Conservation (phyloP, 2,797 vertebrate species). For the Sebastes minor region DNA sequence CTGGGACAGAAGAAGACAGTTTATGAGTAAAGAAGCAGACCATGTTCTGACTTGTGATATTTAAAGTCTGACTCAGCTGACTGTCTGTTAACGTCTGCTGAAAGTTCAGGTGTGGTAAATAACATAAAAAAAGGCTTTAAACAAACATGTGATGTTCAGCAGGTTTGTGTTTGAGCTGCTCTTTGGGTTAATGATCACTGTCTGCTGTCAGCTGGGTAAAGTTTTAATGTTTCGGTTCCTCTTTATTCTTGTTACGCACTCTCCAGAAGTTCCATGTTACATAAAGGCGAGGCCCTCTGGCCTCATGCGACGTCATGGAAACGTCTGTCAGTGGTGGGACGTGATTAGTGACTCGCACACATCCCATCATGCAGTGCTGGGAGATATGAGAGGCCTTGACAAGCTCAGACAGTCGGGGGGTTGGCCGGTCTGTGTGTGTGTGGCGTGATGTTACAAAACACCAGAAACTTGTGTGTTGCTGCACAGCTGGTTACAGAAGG, state of each 20-base stretch:
- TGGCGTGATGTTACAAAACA: conserved; percentile 24
- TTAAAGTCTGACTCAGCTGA: background rate
- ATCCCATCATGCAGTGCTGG: background rate
- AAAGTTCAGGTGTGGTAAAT: background rate
- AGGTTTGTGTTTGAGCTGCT: background rate
- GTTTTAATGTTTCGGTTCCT: background rate
- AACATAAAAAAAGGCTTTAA: background rate
- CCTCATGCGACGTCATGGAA: conserved; percentile 51
- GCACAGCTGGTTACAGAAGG: background rate
- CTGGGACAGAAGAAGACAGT: background rate
- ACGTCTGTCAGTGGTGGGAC: conserved; percentile 26
- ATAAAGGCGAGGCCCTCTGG: background rate
- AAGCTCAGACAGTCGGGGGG: background rate
- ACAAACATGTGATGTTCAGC: background rate
- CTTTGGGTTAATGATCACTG: background rate
- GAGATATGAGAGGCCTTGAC: conserved; percentile 27
- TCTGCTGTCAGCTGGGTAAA: background rate
- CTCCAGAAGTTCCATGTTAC: background rate
- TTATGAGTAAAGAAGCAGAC: background rate
- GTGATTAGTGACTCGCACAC: conserved; percentile 22
- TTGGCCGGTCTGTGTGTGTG: background rate
- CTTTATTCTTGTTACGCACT: background rate
- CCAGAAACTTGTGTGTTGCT: conserved; percentile 4
- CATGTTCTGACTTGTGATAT: background rate
- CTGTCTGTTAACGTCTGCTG: background rate